phyloP scores from a whole-genome alignment of 2,888 invertebrate species.

The Galerucella calmariensis region DNA sequence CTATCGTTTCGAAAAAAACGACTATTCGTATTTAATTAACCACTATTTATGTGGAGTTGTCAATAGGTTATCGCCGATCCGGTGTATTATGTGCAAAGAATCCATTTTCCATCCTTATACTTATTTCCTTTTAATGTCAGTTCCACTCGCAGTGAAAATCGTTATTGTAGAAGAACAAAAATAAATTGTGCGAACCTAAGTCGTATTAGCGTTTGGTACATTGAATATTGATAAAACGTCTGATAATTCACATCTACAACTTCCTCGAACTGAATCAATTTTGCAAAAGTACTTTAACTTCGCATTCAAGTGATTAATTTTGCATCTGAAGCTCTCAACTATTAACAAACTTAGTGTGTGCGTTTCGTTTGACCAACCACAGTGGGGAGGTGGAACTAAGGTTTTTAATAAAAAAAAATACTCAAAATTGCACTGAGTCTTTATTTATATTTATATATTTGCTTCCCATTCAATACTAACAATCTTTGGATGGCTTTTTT shows the following conservation, averaged over 20 bases:
- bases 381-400: background rate
- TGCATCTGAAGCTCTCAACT: conserved; percentile 7
- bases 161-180: conserved; percentile 29
- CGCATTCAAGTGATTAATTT: conserved; percentile 31
- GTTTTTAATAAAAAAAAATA: background rate
- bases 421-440: background rate
- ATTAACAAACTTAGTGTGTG: background rate
- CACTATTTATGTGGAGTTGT: background rate
- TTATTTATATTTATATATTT: background rate
- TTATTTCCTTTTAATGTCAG: conserved; percentile 16
- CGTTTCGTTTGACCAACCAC: background rate
- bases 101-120: background rate
- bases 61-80: background rate
- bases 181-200: conserved; percentile 47
- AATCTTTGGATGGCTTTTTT: too few relatives aligned
- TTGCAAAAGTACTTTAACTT: conserved; percentile 42
- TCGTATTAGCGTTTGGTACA: conserved; percentile 46
- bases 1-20: conserved; percentile 2
- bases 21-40: conserved; percentile 5
- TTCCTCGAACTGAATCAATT: conserved; percentile 46
- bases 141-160: conserved; percentile 13
- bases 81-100: background rate
- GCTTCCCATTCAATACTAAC: too few relatives aligned
- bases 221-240: conserved; percentile 50
- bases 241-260: conserved; percentile 52